A percentile compares a stretch with the other conserved stretches of the same genome.
Evolutionary conservation across 2,113 vertebrate genomes (phyloP).

Genomic region (Pionites leucogaster): DNA sequence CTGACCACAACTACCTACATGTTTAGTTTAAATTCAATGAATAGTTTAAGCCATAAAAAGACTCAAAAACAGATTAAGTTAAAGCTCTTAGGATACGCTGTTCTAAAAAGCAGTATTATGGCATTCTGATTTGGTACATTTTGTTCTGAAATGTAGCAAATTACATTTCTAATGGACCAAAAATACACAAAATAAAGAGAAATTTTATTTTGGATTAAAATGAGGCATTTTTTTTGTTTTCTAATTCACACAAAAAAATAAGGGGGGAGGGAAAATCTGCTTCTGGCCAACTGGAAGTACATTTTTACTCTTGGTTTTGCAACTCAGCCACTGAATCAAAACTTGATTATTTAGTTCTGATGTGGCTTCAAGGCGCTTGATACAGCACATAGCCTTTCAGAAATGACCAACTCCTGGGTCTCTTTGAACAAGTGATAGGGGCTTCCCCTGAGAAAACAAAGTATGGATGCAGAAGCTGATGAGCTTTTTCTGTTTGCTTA

Average conservation of each 20-base stretch:
- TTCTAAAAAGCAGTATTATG: neutral
- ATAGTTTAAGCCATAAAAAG: neutral
- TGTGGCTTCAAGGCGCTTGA: neutral
- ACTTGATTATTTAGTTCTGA: neutral
- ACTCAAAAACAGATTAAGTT: neutral
- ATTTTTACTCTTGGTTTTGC: neutral
- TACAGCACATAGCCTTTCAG: neutral
- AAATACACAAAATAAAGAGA: neutral
- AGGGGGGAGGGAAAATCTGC: rapidly evolving
- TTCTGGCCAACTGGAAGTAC: neutral
- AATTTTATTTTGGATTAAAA: neutral
- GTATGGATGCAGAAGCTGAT: neutral
- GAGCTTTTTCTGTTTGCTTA: neutral
- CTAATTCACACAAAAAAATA: neutral
- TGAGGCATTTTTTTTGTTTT: neutral
- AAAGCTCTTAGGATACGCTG: neutral
- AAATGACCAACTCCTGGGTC: neutral
- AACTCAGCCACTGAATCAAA: neutral
- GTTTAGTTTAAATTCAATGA: neutral
- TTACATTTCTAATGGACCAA: neutral
- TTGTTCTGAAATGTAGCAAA: neutral
- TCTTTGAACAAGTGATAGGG: neutral
- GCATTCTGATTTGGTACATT: neutral
- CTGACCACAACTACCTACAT: neutral
- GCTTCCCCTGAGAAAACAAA: neutral